Conservation (phyloP, 2,888 invertebrate genomes). For the Digitonthophagus gazella region DNA sequence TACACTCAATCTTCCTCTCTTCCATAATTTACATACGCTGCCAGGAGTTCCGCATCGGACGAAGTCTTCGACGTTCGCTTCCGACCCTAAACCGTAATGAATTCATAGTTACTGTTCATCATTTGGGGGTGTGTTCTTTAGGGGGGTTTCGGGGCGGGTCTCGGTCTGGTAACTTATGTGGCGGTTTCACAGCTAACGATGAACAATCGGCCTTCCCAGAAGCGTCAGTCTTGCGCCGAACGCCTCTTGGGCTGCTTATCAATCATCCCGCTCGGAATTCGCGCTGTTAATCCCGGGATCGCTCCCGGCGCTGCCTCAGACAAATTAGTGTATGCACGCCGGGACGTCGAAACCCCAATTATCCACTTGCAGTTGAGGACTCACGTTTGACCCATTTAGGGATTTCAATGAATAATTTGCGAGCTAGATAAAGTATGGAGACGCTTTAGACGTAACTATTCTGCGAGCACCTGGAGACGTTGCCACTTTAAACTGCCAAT, state of each 20-base stretch:
- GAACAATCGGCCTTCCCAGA: slow-evolving; percentile 22
- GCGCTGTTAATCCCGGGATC: slow-evolving; percentile 18
- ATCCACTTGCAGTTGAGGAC: not conserved
- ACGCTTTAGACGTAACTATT: not conserved
- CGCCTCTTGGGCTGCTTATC: slow-evolving; percentile 20
- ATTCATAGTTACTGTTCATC: slow-evolving; percentile 15
- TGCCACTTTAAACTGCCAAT: not conserved
- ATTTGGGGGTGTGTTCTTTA: slow-evolving; percentile 2
- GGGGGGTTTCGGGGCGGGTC: not conserved
- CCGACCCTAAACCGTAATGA: not conserved
- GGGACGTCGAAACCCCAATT: slow-evolving; percentile 4
- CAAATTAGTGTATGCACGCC: slow-evolving; percentile 9
- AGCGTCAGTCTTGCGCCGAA: slow-evolving; percentile 13
- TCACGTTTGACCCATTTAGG: not conserved
- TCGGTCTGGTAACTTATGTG: slow-evolving; percentile 22
- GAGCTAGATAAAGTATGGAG: not conserved
- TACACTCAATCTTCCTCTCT: not conserved
- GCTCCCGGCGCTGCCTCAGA: not conserved
- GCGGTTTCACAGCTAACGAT: slow-evolving; percentile 25
- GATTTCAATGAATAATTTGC: not conserved
- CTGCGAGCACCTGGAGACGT: not conserved
- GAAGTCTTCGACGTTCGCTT: not conserved
- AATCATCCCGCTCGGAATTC: slow-evolving; percentile 19
- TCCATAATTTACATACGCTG: not conserved
- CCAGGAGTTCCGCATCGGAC: not conserved